phyloP scores from a whole-genome alignment of 2,797 vertebrate genomes.

The Chrysocyon brachyurus region DNA sequence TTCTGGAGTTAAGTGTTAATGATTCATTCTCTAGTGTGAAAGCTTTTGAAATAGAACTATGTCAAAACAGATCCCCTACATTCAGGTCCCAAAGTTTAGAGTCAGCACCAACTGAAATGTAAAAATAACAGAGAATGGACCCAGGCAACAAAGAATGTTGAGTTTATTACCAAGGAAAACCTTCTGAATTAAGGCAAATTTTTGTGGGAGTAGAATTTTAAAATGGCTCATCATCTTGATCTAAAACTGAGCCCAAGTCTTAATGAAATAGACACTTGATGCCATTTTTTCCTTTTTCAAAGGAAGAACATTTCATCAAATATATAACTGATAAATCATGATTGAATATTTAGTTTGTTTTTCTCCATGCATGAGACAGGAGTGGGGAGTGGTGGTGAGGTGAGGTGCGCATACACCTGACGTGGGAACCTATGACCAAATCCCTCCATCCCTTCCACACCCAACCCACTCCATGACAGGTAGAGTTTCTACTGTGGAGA shows the following conservation, averaged over 20 bases:
- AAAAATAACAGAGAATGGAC: slow-evolving; percentile 5
- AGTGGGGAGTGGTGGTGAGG: neutral
- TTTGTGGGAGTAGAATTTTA: slow-evolving; percentile 24
- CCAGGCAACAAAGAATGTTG: neutral
- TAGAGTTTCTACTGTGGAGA: neutral
- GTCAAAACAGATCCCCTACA: neutral
- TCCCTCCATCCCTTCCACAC: neutral
- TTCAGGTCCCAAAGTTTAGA: neutral
- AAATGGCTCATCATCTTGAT: slow-evolving; percentile 31
- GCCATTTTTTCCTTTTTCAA: neutral
- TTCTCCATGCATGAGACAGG: neutral
- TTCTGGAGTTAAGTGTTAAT: slow-evolving; percentile 41
- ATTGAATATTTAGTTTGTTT: neutral
- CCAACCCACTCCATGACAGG: accelerated
- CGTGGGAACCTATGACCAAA: neutral
- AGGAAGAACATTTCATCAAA: slow-evolving; percentile 21
- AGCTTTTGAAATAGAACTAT: slow-evolving; percentile 61
- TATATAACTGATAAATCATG: neutral
- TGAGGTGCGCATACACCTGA: neutral
- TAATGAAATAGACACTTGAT: slow-evolving; percentile 29
- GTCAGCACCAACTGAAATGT: neutral
- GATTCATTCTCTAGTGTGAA: slow-evolving; percentile 46
- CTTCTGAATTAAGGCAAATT: neutral
- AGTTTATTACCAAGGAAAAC: neutral
- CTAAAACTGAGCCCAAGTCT: slow-evolving; percentile 33